A percentile compares a stretch with the other conserved stretches of the same genome.
phyloP scores from a whole-genome alignment of 2,113 vertebrate genomes.

The Syrmaticus mikado region DNA sequence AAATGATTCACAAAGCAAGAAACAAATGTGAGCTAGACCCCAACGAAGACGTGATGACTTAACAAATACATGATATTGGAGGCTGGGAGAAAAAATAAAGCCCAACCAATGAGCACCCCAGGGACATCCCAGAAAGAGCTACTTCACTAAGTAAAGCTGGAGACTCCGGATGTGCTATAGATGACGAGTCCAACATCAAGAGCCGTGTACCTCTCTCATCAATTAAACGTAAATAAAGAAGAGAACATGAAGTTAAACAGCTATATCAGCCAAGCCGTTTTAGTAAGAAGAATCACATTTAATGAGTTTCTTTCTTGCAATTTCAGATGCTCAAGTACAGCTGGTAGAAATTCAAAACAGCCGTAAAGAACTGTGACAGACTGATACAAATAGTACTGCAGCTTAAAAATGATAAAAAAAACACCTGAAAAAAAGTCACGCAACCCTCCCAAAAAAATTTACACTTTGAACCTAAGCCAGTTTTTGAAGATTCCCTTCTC shows the following conservation, averaged over 20 bases:
- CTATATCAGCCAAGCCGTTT: constrained; percentile 79
- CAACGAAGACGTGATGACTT: neutral
- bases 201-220: neutral
- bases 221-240: constrained; percentile 22
- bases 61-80: neutral
- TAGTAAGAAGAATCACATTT: constrained; percentile 85
- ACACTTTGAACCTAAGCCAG: constrained; percentile 84
- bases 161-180: neutral
- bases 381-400: constrained; percentile 86
- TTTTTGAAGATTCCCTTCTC: constrained; percentile 80
- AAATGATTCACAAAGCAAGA: constrained; percentile 53
- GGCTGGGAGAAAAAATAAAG: neutral
- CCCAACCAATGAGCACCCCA: neutral
- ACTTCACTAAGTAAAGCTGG: constrained; percentile 14
- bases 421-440: constrained; percentile 81
- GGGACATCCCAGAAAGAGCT: constrained; percentile 19
- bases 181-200: constrained; percentile 2
- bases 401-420: constrained; percentile 85
- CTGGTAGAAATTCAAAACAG: constrained; percentile 85
- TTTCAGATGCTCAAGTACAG: constrained; percentile 84
- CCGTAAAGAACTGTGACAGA: constrained; percentile 82
- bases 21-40: constrained; percentile 5
- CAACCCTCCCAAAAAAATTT: constrained; percentile 80
- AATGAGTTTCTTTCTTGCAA: constrained; percentile 84
- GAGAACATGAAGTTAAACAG: constrained; percentile 72